Evolutionary conservation across 2,113 vertebrate species (phyloP).

Genomic region (Hippocampus abdominalis): DNA sequence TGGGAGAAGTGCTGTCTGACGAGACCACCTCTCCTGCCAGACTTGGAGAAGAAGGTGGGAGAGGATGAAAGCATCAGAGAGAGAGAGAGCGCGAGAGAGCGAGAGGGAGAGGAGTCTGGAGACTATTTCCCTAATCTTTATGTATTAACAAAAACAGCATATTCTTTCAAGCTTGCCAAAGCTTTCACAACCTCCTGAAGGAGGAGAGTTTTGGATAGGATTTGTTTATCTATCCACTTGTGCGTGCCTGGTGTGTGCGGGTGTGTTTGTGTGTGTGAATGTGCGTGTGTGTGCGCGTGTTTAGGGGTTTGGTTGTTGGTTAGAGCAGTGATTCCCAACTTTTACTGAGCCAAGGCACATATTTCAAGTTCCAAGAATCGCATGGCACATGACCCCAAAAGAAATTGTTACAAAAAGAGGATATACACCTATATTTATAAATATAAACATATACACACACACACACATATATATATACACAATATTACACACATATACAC

Average conservation of each 20-base stretch:
- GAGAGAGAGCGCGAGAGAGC: constrained; percentile 12
- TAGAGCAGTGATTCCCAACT: no score
- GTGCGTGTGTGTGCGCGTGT: constrained; percentile 1
- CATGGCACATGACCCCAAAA: no score
- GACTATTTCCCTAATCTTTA: constrained; percentile 71
- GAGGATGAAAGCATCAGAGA: constrained; percentile 50
- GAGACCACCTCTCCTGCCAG: constrained; percentile 70
- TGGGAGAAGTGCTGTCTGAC: constrained; percentile 68
- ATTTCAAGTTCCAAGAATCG: no score
- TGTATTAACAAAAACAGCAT: constrained; percentile 75
- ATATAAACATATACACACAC: no score
- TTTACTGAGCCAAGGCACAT: no score
- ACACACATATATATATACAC: no score
- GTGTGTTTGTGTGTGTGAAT: constrained; percentile 14
- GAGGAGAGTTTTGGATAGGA: constrained; percentile 59
- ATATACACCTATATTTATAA: no score
- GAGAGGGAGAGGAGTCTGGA: constrained; percentile 43
- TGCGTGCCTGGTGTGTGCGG: constrained; percentile 15
- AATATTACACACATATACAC: no score
- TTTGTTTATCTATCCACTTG: constrained; percentile 64
- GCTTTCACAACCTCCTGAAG: constrained; percentile 62
- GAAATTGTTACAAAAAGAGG: no score
- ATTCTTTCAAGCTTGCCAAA: constrained; percentile 68
- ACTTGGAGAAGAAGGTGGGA: constrained; percentile 51
- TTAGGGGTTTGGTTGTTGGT: neutral